Conservation (phyloP, 2,797 vertebrate genomes). For the Galaxias olidus region DNA sequence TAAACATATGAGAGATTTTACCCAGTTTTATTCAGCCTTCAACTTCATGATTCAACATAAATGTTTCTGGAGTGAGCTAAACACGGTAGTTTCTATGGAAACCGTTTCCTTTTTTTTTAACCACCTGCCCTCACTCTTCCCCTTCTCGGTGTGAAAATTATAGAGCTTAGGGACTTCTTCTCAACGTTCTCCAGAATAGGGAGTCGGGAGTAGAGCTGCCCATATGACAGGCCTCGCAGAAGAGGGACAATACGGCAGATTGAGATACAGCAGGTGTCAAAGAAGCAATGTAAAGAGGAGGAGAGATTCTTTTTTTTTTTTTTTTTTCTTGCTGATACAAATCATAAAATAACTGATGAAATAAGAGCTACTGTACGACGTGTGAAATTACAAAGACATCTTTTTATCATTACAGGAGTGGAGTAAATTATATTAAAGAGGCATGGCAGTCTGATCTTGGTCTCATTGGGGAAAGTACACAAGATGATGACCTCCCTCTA, state of each 20-base stretch:
- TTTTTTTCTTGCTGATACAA: no score
- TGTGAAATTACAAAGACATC: no score
- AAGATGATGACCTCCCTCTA: no score
- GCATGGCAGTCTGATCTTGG: no score
- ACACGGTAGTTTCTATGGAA: slow-evolving; percentile 38
- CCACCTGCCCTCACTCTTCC: neutral
- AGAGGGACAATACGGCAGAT: slow-evolving; percentile 51
- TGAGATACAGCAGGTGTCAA: slow-evolving; percentile 22
- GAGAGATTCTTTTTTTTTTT: no score
- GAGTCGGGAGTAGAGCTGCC: slow-evolving; percentile 56
- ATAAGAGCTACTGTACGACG: no score
- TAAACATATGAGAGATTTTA: neutral
- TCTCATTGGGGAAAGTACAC: no score
- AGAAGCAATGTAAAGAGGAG: slow-evolving; percentile 17
- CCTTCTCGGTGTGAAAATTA: slow-evolving; percentile 39
- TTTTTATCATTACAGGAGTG: no score
- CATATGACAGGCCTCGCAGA: slow-evolving; percentile 56
- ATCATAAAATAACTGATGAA: no score
- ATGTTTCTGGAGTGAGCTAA: slow-evolving; percentile 8
- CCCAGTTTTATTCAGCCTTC: neutral
- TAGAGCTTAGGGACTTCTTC: slow-evolving; percentile 37
- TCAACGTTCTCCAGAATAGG: slow-evolving; percentile 65
- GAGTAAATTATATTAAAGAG: no score
- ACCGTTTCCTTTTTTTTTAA: slow-evolving; percentile 14
- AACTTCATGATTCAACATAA: neutral